phyloP scores from a whole-genome alignment of 1,140 invertebrate species.

The Dendroctonus ponderosae region DNA sequence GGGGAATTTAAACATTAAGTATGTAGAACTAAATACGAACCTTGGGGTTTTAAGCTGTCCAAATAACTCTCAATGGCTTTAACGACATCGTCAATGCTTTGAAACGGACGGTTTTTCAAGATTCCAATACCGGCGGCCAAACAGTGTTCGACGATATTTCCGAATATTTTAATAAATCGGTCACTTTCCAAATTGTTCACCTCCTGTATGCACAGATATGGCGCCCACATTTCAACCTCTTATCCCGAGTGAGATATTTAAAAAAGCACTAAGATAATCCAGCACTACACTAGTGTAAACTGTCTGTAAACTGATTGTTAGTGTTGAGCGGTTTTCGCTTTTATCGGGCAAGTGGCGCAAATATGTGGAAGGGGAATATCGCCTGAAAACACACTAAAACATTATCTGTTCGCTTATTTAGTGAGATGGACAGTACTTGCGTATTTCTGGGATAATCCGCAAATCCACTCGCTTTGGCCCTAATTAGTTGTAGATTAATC shows the following conservation, averaged over 20 bases:
- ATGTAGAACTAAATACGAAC: conserved; percentile 46
- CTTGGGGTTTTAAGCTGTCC: conserved; percentile 55
- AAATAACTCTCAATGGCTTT: conserved; percentile 58
- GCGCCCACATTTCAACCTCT: conserved; percentile 21
- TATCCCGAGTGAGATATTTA: neutral
- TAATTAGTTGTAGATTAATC: too few species aligned
- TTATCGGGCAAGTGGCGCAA: too few species aligned
- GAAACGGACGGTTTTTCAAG: conserved; percentile 58
- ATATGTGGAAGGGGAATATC: too few species aligned
- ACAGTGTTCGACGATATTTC: conserved; percentile 65
- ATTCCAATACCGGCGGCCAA: conserved; percentile 56
- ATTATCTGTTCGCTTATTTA: too few species aligned
- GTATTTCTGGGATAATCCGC: too few species aligned
- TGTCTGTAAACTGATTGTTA: too few species aligned
- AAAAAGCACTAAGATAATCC: neutral
- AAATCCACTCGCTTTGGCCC: too few species aligned
- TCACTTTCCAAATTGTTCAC: conserved; percentile 58
- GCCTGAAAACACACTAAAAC: too few species aligned
- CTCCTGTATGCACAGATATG: conserved; percentile 44
- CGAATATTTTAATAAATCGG: conserved; percentile 61
- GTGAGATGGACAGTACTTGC: too few species aligned
- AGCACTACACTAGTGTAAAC: neutral
- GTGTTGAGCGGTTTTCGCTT: too few species aligned
- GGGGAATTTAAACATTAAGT: neutral
- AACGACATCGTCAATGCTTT: conserved; percentile 54